Percentiles rank a stretch among this genome's conserved stretches.
Evolutionary conservation across 2,797 vertebrate genomes (phyloP).

Genomic region (Heliangelus exortis): DNA sequence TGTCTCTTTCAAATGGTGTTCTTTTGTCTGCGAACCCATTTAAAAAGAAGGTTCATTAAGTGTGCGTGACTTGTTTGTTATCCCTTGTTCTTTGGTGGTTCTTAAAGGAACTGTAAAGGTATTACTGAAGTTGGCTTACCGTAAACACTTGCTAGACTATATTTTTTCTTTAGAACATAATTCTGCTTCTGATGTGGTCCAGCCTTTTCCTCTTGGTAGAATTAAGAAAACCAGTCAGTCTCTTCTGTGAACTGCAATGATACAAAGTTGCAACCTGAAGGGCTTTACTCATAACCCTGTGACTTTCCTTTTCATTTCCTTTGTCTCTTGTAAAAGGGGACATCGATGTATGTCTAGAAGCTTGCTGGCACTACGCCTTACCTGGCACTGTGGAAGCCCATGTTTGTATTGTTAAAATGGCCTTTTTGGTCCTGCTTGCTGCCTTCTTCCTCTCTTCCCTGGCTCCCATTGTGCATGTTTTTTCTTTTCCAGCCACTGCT

Average conservation of each 20-base stretch:
- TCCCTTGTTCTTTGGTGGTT: neutral
- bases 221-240: neutral
- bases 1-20: neutral
- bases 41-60: neutral
- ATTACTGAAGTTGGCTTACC: neutral
- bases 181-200: neutral
- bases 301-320: neutral
- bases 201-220: neutral
- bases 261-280: neutral
- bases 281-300: neutral
- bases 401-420: neutral
- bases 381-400: neutral
- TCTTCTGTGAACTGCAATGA: neutral
- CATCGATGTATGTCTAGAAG: neutral
- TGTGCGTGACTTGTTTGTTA: neutral
- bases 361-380: rapidly evolving
- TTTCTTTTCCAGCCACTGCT: neutral
- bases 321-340: neutral
- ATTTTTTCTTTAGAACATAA: neutral
- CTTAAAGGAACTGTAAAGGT: neutral
- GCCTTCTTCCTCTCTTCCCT: neutral
- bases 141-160: neutral
- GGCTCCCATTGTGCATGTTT: neutral
- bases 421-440: neutral
- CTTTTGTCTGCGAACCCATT: neutral